These are phyloP conservation scores for Lordiphosa mommai DNA, from an alignment of 1,140 invertebrate species.

Conservation along the genomic window DNA sequence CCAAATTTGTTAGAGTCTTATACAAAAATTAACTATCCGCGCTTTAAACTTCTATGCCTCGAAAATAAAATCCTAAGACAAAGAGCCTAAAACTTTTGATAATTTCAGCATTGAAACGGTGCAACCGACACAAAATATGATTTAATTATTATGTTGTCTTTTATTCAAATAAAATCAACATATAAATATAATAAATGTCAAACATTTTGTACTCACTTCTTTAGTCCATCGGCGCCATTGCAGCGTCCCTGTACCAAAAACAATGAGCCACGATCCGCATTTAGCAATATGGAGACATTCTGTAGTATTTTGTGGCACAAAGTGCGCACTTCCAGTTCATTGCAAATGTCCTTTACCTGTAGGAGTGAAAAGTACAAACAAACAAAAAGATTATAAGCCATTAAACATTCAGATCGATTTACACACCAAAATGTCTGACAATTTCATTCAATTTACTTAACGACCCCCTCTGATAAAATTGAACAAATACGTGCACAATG, in stretches of 20 bases:
- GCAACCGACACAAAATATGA: no score
- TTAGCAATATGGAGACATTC: constrained; percentile 94
- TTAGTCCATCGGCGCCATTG: constrained; percentile 72
- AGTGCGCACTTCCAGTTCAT: constrained; percentile 95
- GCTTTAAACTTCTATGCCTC: no score
- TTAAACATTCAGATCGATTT: constrained; percentile 21
- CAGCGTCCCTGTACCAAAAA: constrained; percentile 93
- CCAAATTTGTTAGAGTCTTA: no score
- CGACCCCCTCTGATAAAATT: not conserved
- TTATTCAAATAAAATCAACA: no score
- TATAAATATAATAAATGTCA: no score
- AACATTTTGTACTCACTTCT: constrained; percentile 62
- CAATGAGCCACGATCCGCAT: constrained; percentile 95
- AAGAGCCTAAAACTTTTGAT: no score
- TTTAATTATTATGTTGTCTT: no score
- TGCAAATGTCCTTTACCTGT: constrained; percentile 97
- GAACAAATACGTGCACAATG: not conserved
- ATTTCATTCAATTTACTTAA: constrained; percentile 12
- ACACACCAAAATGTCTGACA: constrained; percentile 38
- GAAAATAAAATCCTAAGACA: no score
- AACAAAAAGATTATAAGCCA: no score
- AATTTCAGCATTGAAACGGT: no score
- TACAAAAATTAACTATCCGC: no score
- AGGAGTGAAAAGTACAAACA: no score
- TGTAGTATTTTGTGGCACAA: constrained; percentile 97